Evolutionary conservation across 1,140 invertebrate genomes (phyloP).

Genomic region (Acromyrmex heyeri): DNA sequence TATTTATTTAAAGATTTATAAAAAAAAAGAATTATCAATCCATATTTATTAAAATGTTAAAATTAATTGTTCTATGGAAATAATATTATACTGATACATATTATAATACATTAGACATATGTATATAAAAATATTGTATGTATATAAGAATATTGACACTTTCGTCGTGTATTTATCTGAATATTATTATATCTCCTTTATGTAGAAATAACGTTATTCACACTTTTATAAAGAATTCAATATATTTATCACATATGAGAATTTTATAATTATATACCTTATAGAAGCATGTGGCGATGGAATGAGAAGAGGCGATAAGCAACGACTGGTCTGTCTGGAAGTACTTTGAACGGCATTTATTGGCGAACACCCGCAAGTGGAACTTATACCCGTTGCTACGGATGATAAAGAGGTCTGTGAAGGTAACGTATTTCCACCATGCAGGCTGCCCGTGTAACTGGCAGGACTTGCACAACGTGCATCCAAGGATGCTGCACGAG

Average conservation of each 20-base stretch:
- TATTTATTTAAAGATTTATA: neutral
- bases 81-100: neutral
- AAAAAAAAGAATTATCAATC: neutral
- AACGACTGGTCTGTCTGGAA: conserved; percentile 85
- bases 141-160: neutral
- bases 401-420: conserved; percentile 89
- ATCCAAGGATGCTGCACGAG: conserved; percentile 91
- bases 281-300: conserved; percentile 88
- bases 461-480: conserved; percentile 88
- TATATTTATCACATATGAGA: neutral
- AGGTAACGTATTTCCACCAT: conserved; percentile 82
- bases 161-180: neutral
- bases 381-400: conserved; percentile 86
- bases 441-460: conserved; percentile 75
- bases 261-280: conserved; percentile 72
- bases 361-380: conserved; percentile 83
- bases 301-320: conserved; percentile 91
- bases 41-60: neutral
- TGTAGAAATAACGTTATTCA: neutral
- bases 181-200: neutral
- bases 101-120: too few relatives aligned
- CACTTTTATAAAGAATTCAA: conserved; percentile 1
- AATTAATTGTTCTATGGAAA: neutral
- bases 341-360: conserved; percentile 85
- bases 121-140: neutral